phyloP scores from a whole-genome alignment of 2,797 vertebrate species.

The Poecilia gillii region DNA sequence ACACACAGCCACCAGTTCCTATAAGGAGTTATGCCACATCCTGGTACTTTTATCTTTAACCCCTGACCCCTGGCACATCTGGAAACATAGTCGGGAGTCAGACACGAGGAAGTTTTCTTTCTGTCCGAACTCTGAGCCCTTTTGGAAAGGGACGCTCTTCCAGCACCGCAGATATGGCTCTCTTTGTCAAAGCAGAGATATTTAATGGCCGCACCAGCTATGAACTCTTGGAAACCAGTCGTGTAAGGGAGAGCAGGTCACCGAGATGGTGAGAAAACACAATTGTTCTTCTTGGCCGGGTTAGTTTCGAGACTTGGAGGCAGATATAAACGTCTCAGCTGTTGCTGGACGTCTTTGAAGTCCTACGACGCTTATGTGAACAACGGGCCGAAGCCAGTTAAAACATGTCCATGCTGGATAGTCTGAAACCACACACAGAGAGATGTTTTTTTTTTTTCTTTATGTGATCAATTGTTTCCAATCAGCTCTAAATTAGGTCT shows the following conservation, averaged over 20 bases:
- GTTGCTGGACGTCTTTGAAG: conserved; percentile 83
- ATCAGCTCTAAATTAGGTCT: conserved; percentile 61
- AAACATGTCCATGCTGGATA: conserved; percentile 80
- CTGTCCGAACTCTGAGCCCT: conserved; percentile 80
- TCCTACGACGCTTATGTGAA: conserved; percentile 80
- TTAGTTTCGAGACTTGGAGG: conserved; percentile 80
- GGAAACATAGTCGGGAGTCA: conserved; percentile 91
- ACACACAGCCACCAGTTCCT: conserved; percentile 82
- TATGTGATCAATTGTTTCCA: conserved; percentile 63
- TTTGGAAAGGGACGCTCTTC: conserved; percentile 69
- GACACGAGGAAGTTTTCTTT: conserved; percentile 91
- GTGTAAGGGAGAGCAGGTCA: conserved; percentile 70
- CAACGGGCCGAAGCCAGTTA: conserved; percentile 79
- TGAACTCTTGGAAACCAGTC: conserved; percentile 85
- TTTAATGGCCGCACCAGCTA: conserved; percentile 79
- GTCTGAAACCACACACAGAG: conserved; percentile 71
- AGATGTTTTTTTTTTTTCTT: conserved; percentile 46
- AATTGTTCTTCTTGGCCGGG: conserved; percentile 78
- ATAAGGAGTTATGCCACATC: conserved; percentile 86
- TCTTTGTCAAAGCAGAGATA: conserved; percentile 53
- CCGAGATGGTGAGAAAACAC: conserved; percentile 75
- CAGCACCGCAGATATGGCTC: conserved; percentile 58
- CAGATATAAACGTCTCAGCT: conserved; percentile 86
- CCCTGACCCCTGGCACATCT: conserved; percentile 93
- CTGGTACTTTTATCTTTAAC: conserved; percentile 96